These are phyloP conservation scores for Gryllus bimaculatus DNA, from an alignment of 1,140 invertebrate genomes.

Conservation along the genomic window DNA sequence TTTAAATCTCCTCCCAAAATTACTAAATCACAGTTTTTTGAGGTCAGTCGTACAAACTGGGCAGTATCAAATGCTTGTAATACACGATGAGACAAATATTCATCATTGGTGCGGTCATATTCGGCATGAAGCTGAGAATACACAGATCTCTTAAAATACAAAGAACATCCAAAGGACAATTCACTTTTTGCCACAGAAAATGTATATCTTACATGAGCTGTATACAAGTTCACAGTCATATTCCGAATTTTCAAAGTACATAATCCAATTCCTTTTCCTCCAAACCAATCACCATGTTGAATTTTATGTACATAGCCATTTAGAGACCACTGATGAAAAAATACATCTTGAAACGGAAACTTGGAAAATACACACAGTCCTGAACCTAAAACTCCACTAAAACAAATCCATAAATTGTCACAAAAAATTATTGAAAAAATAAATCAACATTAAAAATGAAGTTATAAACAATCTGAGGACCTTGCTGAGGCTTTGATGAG, in stretches of 20 bases:
- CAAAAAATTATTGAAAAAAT: background rate
- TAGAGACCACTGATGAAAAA: slow-evolving; percentile 86
- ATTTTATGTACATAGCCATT: slow-evolving; percentile 96
- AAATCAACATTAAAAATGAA: too few relatives aligned
- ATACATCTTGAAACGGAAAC: slow-evolving; percentile 75
- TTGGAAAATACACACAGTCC: slow-evolving; percentile 86
- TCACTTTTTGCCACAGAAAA: background rate
- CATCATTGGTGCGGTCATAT: slow-evolving; percentile 74
- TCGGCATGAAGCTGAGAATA: slow-evolving; percentile 81
- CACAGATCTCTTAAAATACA: slow-evolving; percentile 13
- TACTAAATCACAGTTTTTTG: slow-evolving; percentile 62
- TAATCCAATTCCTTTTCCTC: slow-evolving; percentile 91
- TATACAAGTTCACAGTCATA: slow-evolving; percentile 73
- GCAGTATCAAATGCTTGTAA: slow-evolving; percentile 89
- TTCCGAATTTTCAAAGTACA: slow-evolving; percentile 61
- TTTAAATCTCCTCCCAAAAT: slow-evolving; percentile 91
- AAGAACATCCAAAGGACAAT: slow-evolving; percentile 4
- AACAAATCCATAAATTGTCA: slow-evolving; percentile 26
- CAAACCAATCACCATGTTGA: slow-evolving; percentile 96
- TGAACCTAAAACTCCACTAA: slow-evolving; percentile 82
- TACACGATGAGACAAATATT: slow-evolving; percentile 81
- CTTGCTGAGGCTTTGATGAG: background rate
- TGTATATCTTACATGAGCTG: slow-evolving; percentile 70
- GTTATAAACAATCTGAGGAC: background rate
- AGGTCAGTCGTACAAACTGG: slow-evolving; percentile 83